Evolutionary conservation across 2,113 vertebrate species (phyloP), one percentile per base, ranked within the genome.

Genomic region (Lethenteron camtschaticum): DNA sequence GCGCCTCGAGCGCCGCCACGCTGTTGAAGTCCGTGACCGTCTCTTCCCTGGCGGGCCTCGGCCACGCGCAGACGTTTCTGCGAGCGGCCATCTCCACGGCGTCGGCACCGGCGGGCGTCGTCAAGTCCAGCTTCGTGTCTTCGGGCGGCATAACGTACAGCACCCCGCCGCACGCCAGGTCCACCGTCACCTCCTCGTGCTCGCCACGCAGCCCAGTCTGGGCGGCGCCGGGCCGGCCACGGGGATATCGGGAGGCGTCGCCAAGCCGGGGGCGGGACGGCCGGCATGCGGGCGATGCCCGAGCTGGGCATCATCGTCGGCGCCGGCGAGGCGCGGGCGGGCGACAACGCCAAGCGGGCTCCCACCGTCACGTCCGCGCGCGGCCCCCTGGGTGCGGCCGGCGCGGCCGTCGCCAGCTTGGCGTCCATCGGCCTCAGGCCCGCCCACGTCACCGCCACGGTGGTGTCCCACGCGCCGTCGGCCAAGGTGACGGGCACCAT

Each of bases 201-300:
- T 41, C 41, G 6, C 41, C 41, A 41, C 41, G 41, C 41, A 41
- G 41, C 41, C 41, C 41, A 41, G 41, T 41, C 41, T 41, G 41
- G 41, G 41, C 41, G 41, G 41, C 41, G 77, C 82, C 3, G 94
- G 94, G 73, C 83, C 85, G 0, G 84, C 85, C 0, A 80, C 41
- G 41, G 41, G 41, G 41, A 41, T 41, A 3, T 41, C 41, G 41
- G 41, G 41, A 41, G 41, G 41, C 41, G 41, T 41, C 41, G 41
- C 41, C 41, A 41, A 41, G 41, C 41, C 6, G 41, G 41, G 41
- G 41, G 41, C 41, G 41, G 41, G 41, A 41, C 41, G 41, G 41
- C 91, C 72, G 92, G 91, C 0, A 96, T 96, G 72, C 81, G 90
- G 66, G 96, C 96, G 4, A 90, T 99, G 76, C 94, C 94, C 6